Evolutionary conservation across 2,113 vertebrate species (phyloP), one percentile per base, ranked within the genome.

Genomic region (Apistogramma diplotaenia): DNA sequence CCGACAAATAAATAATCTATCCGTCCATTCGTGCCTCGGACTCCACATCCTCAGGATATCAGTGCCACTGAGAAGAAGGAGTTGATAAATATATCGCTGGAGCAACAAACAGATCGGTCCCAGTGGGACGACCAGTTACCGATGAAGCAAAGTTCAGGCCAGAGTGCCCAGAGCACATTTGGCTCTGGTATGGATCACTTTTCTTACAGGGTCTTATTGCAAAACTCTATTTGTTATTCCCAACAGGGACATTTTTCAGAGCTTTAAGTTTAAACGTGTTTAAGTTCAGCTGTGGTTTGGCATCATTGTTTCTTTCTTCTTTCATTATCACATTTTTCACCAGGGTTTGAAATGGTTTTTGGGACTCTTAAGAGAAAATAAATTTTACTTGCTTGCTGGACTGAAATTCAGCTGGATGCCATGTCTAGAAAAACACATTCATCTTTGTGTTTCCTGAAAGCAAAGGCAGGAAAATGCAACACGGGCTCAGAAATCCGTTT

Each of bases 51-150:
- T 79, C 88, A 80, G 85, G 87, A 88, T 85, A 58, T 88, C 85
- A 86, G 83, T 77, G 74, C 76, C 80, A 87, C 83, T 83, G 86
- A 92, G 83, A 93, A 78, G 82, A 76, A 81, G 67, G 43, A 81
- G 82, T 59, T 83, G 85, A 82, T 92, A 92, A 93, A 93, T 93
- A 92, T 91, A 93, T 37, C 53, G 13, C 82, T 86, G 85, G 33
- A 91, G 82, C 85, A 93, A 92, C 91, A 93, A 93, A 93, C 88
- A 92, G 27, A 80, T 35, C 5, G 51, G 81, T 85, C 91, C 91
- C 91, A 40, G 74, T 4, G 89, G 90, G 88, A 85, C 7, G 11
- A 9, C 37, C 65, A 15, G 78, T 82, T 27, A 84, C 75, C 82
- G 76, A 6, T 3, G 19, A 62, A 76, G 46, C 84, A 62, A 61